phyloP scores from a whole-genome alignment of 2,797 vertebrate species.

The Meda fulgida region DNA sequence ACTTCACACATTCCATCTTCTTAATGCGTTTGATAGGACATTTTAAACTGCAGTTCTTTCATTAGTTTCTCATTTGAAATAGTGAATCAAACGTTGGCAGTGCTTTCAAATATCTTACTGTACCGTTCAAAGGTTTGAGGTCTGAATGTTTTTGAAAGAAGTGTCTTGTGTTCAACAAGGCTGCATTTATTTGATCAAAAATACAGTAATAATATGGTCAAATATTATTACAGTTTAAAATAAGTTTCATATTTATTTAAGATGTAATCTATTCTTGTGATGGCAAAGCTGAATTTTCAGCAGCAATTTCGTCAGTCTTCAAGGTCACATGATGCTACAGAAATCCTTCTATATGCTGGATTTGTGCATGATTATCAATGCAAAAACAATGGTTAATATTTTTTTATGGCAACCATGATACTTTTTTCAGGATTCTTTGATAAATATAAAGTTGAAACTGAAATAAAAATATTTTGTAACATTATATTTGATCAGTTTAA shows the following conservation, averaged over 20 bases:
- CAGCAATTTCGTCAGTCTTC: neutral
- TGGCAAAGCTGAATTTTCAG: neutral
- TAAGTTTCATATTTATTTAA: neutral
- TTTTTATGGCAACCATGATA: neutral
- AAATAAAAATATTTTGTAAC: neutral
- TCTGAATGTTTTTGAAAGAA: too few relatives aligned
- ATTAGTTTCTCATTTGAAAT: neutral
- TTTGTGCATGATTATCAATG: neutral
- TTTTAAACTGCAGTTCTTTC: neutral
- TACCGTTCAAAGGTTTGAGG: neutral
- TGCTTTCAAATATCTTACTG: neutral
- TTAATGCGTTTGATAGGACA: neutral
- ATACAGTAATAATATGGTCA: neutral
- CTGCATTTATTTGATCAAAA: neutral
- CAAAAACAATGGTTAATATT: neutral
- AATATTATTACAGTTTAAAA: neutral
- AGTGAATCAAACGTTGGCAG: neutral
- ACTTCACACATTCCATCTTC: constrained; percentile 5
- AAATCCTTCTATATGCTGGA: neutral
- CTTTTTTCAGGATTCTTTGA: neutral
- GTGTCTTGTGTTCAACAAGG: neutral
- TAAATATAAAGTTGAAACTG: neutral
- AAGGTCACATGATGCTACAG: neutral
- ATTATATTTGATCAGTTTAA: neutral
- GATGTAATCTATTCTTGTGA: neutral